Percentiles rank a stretch among this genome's conserved stretches.
Conservation (phyloP, 1,140 invertebrate genomes). For the Panonychus citri region DNA sequence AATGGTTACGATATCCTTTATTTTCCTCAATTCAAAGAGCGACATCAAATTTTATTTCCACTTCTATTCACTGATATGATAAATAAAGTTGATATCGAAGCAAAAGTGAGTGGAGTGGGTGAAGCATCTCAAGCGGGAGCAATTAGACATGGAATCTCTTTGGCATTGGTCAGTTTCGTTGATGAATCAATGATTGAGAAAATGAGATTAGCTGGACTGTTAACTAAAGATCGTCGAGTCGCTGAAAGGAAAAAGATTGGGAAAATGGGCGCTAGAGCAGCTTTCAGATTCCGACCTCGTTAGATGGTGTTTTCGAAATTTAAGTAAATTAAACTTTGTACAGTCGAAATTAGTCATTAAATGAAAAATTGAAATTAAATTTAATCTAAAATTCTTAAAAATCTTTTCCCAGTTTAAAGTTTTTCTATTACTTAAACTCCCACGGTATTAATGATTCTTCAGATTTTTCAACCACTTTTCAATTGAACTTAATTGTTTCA, state of each 20-base stretch:
- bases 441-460: no score
- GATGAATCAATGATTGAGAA: conserved; percentile 45
- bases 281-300: conserved; percentile 52
- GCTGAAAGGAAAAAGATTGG: conserved; percentile 83
- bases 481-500: no score
- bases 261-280: conserved; percentile 65
- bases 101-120: conserved; percentile 35
- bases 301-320: no score
- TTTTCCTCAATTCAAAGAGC: conserved; percentile 38
- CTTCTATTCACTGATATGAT: conserved; percentile 50
- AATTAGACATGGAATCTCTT: conserved; percentile 58
- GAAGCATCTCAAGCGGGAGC: conserved; percentile 51
- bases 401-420: no score
- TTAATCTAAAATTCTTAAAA: no score
- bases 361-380: no score
- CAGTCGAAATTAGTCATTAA: no score
- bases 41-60: conserved; percentile 54
- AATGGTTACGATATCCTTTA: conserved; percentile 47
- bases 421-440: no score
- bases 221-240: conserved; percentile 51
- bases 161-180: conserved; percentile 52
- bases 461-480: no score
- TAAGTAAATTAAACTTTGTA: no score
- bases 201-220: conserved; percentile 71
- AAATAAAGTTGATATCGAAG: conserved; percentile 54